Conservation (phyloP, 2,797 vertebrate species). For the Kryptopterus vitreolus region DNA sequence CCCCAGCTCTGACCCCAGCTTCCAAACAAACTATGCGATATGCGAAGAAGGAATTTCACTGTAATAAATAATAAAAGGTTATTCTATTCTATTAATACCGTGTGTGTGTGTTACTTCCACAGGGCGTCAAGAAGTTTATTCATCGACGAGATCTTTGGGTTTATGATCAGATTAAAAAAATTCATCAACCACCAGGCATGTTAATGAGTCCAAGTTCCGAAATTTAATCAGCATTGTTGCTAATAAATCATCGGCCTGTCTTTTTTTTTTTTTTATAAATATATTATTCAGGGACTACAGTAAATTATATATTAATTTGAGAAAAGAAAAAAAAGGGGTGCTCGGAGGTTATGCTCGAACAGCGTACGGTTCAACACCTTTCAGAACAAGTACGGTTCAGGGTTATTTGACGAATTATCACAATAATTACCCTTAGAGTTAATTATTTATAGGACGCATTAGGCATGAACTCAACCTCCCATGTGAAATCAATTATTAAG, state of each 20-base stretch:
- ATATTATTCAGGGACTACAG: neutral
- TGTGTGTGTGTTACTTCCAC: neutral
- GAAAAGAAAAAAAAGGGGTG: neutral
- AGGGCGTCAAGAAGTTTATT: too few relatives aligned
- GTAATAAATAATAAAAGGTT: too few relatives aligned
- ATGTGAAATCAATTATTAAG: neutral
- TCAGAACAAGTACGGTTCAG: neutral
- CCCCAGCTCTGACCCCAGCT: too few relatives aligned
- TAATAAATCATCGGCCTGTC: neutral
- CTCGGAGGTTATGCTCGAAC: neutral
- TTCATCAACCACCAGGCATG: neutral
- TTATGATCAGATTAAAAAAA: neutral
- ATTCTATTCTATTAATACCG: too few relatives aligned
- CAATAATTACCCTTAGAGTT: neutral
- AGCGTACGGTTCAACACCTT: neutral
- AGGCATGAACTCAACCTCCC: neutral
- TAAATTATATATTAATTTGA: constrained; percentile 1
- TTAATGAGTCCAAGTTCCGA: neutral
- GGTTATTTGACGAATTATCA: neutral
- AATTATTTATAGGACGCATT: neutral
- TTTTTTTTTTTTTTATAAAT: neutral
- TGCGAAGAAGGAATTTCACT: too few relatives aligned
- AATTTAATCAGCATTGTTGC: neutral
- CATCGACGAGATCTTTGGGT: neutral
- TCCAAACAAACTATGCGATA: too few relatives aligned